Percentiles rank a stretch among this genome's conserved stretches.
Evolutionary conservation across 2,797 vertebrate species (phyloP).

Genomic region (Denticeps clupeoides): DNA sequence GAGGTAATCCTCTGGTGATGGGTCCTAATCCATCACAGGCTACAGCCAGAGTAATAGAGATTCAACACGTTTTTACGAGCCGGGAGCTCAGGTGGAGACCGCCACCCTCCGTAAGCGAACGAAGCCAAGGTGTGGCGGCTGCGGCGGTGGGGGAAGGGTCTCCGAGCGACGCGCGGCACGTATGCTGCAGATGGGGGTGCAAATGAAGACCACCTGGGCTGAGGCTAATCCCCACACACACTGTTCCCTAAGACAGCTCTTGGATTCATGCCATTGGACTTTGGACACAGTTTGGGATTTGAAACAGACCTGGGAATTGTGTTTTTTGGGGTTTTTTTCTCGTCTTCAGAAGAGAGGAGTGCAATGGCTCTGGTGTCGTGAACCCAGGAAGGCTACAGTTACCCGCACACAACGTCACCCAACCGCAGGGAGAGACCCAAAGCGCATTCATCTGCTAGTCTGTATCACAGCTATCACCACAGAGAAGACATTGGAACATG

Average conservation of each 20-base stretch:
- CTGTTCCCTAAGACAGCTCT: conserved; percentile 30
- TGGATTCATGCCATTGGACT: conserved; percentile 44
- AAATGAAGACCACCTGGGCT: conserved; percentile 60
- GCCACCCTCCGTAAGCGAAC: conserved; percentile 19
- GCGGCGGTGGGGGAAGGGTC: not conserved
- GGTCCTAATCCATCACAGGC: conserved; percentile 18
- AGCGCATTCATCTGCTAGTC: conserved; percentile 4
- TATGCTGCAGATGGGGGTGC: conserved; percentile 27
- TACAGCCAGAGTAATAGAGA: conserved; percentile 24
- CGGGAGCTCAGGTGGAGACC: conserved; percentile 14
- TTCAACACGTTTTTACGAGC: conserved; percentile 26
- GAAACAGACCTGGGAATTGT: conserved; percentile 35
- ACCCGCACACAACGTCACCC: not conserved
- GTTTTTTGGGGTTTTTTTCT: conserved; percentile 2
- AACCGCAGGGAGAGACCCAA: conserved; percentile 2
- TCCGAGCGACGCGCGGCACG: conserved; percentile 9
- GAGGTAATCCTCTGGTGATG: conserved; percentile 14
- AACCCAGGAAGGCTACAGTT: conserved; percentile 11
- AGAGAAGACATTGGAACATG: too few relatives aligned
- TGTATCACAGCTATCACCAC: too few relatives aligned
- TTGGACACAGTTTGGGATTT: conserved; percentile 41
- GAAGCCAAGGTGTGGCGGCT: conserved; percentile 7
- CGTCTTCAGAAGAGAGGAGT: conserved; percentile 8
- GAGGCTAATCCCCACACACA: conserved; percentile 38
- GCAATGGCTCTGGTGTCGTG: conserved; percentile 22